Conservation (phyloP, 2,888 invertebrate genomes). For the Mesodorylaimus sp. region DNA sequence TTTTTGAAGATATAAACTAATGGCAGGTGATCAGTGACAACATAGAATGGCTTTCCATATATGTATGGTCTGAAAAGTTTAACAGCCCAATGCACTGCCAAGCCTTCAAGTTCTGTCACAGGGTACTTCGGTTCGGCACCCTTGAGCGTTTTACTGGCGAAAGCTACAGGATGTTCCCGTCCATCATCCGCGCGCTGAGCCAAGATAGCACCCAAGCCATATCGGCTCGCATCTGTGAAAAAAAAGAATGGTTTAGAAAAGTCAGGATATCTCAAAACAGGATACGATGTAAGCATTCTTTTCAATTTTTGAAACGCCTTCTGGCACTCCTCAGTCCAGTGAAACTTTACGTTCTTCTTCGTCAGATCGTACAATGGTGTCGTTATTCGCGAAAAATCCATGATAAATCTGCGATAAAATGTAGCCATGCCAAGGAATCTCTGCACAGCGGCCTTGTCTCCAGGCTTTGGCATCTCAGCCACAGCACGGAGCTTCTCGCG, state of each 20-base stretch:
- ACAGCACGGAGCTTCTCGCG: no score
- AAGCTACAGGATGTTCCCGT: neutral
- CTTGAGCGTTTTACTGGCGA: neutral
- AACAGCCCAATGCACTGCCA: neutral
- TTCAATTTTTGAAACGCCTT: conserved; percentile 13
- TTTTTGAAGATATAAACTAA: no score
- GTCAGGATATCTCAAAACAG: conserved; percentile 1
- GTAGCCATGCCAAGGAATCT: conserved; percentile 13
- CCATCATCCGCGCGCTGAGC: neutral
- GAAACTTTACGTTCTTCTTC: conserved; percentile 11
- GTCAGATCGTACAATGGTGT: conserved; percentile 13
- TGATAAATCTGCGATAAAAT: conserved; percentile 14
- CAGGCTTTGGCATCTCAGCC: conserved; percentile 11
- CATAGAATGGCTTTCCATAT: neutral
- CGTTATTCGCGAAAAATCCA: conserved; percentile 12
- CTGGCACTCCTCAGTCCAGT: conserved; percentile 14
- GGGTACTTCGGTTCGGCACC: neutral
- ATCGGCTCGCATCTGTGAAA: neutral
- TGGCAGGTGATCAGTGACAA: neutral
- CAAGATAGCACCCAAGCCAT: neutral
- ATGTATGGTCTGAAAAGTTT: conserved; percentile 1
- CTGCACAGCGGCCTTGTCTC: conserved; percentile 11
- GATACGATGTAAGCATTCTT: neutral
- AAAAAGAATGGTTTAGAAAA: neutral
- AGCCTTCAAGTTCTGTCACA: neutral